A percentile compares a stretch with the other conserved stretches of the same genome.
These are phyloP conservation scores for Drosophila orosa DNA, from an alignment of 1,140 invertebrate species.

Conservation along the genomic window DNA sequence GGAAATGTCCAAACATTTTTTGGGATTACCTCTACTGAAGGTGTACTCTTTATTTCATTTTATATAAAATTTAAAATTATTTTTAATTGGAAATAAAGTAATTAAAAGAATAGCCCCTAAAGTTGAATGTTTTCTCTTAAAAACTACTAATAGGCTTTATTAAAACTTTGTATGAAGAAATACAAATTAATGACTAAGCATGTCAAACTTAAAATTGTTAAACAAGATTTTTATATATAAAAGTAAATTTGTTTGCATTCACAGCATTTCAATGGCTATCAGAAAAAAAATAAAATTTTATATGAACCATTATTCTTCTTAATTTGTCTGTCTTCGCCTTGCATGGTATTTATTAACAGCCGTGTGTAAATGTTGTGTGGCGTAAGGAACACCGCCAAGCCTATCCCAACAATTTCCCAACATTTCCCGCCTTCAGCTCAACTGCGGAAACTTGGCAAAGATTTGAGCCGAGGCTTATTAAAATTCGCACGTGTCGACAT, in stretches of 20 bases:
- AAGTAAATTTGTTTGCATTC: no score
- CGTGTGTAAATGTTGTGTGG: not conserved
- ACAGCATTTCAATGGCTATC: no score
- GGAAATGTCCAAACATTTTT: not conserved
- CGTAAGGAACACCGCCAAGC: not conserved
- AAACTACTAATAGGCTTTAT: not conserved
- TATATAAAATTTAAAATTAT: no score
- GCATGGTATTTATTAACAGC: not conserved
- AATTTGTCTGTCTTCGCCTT: not conserved
- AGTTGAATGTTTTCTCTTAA: no score
- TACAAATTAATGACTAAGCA: not conserved
- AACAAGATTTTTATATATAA: not conserved
- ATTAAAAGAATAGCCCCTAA: no score
- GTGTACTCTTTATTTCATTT: not conserved
- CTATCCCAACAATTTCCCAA: not conserved
- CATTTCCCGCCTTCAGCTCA: not conserved
- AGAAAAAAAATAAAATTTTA: not conserved
- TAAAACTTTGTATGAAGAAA: not conserved
- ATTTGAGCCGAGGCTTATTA: constrained; percentile 66
- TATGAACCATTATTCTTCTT: not conserved
- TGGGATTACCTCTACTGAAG: not conserved
- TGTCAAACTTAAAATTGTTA: not conserved
- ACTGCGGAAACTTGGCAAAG: constrained; percentile 42
- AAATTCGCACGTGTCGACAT: constrained; percentile 76
- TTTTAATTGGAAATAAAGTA: no score